phyloP scores from a whole-genome alignment of 2,797 vertebrate genomes.

The Bradypodion pumilum region DNA sequence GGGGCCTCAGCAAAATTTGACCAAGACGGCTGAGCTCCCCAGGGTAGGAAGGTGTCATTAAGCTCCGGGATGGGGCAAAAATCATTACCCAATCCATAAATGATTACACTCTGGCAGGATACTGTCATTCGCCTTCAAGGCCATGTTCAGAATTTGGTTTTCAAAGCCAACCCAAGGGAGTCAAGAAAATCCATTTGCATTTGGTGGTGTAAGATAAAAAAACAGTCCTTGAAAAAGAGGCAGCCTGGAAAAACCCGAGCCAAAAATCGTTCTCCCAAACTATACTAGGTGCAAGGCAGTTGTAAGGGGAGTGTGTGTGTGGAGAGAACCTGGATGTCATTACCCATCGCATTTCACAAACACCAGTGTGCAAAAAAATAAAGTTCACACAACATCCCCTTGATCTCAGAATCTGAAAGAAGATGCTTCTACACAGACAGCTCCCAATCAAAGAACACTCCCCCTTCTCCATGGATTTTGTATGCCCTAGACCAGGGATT shows the following conservation, averaged over 20 bases:
- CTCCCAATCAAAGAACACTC: neutral
- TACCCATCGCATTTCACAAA: neutral
- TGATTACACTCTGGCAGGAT: slow-evolving; percentile 70
- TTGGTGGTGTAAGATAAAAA: neutral
- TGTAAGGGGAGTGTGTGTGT: too few relatives aligned
- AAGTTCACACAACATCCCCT: neutral
- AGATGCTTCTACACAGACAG: neutral
- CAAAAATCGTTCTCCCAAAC: neutral
- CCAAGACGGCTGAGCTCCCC: slow-evolving; percentile 79
- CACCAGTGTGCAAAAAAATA: neutral
- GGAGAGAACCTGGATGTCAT: too few relatives aligned
- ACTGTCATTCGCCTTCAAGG: slow-evolving; percentile 57
- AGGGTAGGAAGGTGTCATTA: slow-evolving; percentile 79
- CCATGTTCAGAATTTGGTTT: slow-evolving; percentile 59
- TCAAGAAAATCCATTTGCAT: neutral
- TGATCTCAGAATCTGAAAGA: neutral
- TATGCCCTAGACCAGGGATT: too few relatives aligned
- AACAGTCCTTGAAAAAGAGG: slow-evolving; percentile 14
- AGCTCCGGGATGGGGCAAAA: slow-evolving; percentile 72
- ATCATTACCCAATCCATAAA: slow-evolving; percentile 89
- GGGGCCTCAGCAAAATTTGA: slow-evolving; percentile 84
- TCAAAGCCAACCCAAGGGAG: slow-evolving; percentile 43
- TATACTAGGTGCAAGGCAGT: neutral
- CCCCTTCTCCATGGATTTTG: neutral
- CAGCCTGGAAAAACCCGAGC: rapidly evolving